A percentile compares a stretch with the other conserved stretches of the same genome.
Evolutionary conservation across 1,140 invertebrate species (phyloP).

Genomic region (Ladona fulva): DNA sequence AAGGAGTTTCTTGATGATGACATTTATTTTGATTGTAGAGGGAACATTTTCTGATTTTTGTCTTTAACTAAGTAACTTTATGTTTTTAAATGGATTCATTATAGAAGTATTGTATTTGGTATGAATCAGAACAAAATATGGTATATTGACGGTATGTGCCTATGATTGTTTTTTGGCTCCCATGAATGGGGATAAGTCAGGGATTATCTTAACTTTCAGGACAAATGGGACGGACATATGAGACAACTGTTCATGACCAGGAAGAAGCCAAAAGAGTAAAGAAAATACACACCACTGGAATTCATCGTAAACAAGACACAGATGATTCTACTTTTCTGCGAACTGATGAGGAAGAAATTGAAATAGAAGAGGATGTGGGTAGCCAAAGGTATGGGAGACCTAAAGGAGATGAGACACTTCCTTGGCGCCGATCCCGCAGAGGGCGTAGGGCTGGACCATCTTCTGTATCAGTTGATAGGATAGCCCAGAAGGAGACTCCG

Average conservation of each 20-base stretch:
- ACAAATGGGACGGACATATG: conserved; percentile 24
- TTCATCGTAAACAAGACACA: background rate
- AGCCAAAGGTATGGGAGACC: conserved; percentile 24
- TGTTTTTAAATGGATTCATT: no score
- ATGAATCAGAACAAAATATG: no score
- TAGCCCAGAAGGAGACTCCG: background rate
- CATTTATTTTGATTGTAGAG: no score
- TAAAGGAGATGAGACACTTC: conserved; percentile 41
- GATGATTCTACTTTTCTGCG: background rate
- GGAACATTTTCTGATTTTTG: no score
- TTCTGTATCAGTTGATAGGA: background rate
- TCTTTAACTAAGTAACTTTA: no score
- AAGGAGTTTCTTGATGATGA: no score
- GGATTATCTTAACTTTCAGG: conserved; percentile 28
- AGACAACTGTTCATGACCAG: conserved; percentile 27
- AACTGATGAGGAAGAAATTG: conserved; percentile 1
- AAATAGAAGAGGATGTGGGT: background rate
- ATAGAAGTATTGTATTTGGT: no score
- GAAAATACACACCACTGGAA: background rate
- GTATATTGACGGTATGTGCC: no score
- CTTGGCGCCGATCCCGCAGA: conserved; percentile 35
- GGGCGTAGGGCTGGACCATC: background rate
- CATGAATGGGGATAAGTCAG: background rate
- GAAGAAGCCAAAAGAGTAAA: conserved; percentile 24
- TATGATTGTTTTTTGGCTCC: no score